phyloP scores from a whole-genome alignment of 2,888 invertebrate species.

The Acleris holmiana region DNA sequence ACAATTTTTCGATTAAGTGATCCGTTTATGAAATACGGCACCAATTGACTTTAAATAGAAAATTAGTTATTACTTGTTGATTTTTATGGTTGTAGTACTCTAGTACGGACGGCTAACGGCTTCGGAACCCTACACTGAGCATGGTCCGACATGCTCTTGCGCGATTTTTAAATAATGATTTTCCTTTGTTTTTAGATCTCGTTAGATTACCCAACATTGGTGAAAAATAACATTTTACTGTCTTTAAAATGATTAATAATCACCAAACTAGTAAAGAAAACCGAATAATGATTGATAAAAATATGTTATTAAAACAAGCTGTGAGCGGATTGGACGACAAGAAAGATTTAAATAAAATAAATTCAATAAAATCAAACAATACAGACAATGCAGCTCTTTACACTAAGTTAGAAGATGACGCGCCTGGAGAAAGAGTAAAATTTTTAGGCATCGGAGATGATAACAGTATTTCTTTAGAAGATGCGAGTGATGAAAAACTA shows the following conservation, averaged over 20 bases:
- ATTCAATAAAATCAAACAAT: conserved; percentile 64
- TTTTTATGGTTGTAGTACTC: too few relatives aligned
- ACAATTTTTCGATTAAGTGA: too few relatives aligned
- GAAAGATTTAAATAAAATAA: conserved; percentile 69
- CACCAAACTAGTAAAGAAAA: conserved; percentile 31
- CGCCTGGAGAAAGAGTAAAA: conserved; percentile 69
- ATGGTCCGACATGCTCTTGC: too few relatives aligned
- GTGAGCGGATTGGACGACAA: conserved; percentile 43
- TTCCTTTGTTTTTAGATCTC: conserved; percentile 23
- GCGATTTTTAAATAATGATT: not conserved
- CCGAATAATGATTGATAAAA: conserved; percentile 34
- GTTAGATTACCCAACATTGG: not conserved
- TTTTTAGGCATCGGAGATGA: conserved; percentile 76
- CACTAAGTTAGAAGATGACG: conserved; percentile 53
- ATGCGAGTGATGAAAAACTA: conserved; percentile 64
- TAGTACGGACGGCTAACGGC: too few relatives aligned
- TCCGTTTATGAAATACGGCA: too few relatives aligned
- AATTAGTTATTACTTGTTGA: too few relatives aligned
- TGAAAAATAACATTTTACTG: not conserved
- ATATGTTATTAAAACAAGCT: conserved; percentile 34
- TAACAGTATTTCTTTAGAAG: conserved; percentile 74
- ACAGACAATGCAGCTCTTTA: conserved; percentile 52
- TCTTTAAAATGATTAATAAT: conserved; percentile 30
- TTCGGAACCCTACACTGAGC: too few relatives aligned
- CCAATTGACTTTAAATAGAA: too few relatives aligned